These are phyloP conservation scores for Cossypha polioptera DNA, from an alignment of 2,797 vertebrate species.

Conservation along the genomic window DNA sequence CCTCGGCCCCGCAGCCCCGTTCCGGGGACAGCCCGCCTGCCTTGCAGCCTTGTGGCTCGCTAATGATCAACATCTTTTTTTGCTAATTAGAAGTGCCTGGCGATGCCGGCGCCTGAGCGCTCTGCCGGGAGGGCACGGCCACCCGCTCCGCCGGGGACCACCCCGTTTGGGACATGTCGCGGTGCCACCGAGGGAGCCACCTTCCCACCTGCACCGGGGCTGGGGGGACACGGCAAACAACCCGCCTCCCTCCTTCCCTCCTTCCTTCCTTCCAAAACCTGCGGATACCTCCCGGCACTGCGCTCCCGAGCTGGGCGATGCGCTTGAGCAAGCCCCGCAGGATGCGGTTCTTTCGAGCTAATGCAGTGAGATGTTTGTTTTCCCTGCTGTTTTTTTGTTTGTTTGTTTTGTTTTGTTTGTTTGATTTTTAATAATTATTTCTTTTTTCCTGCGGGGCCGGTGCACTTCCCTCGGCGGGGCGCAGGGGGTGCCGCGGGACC, in stretches of 20 bases:
- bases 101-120: neutral
- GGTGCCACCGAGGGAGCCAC: neutral
- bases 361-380: neutral
- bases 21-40: neutral
- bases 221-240: too few species aligned
- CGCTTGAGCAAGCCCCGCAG: neutral
- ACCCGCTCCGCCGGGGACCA: neutral
- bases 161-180: neutral
- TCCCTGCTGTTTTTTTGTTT: too few species aligned
- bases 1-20: neutral
- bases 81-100: constrained; percentile 16
- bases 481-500: constrained; percentile 66
- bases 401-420: too few species aligned
- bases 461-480: constrained; percentile 9
- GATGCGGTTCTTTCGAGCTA: neutral
- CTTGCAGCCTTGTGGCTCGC: neutral
- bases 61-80: constrained; percentile 12
- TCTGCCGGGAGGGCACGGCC: neutral
- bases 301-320: rapidly evolving
- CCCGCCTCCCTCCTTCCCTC: neutral
- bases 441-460: neutral
- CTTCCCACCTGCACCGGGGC: neutral
- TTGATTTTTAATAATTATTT: neutral
- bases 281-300: too few species aligned
- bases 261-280: neutral